These are phyloP conservation scores for Perognathus longimembris DNA, from an alignment of 2,113 vertebrate genomes.

Conservation along the genomic window DNA sequence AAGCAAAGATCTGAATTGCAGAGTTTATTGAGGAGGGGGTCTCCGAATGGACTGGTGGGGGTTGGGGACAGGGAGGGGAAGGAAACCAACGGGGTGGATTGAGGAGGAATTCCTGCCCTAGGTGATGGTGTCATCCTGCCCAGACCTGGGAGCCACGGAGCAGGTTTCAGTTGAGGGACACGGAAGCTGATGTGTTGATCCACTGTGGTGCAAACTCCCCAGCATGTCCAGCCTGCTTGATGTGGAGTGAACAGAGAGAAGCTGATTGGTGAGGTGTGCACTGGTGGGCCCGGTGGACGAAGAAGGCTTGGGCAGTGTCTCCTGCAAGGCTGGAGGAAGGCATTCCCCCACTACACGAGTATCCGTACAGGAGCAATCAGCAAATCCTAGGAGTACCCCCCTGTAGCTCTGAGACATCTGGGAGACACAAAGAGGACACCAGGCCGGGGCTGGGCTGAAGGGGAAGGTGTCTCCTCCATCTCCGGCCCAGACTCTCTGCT, in stretches of 20 bases:
- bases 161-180: not conserved
- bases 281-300: not conserved
- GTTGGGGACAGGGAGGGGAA: not conserved
- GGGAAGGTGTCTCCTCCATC: conserved; percentile 4
- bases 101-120: not conserved
- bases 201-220: not conserved
- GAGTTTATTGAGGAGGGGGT: not conserved
- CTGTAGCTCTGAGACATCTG: not conserved
- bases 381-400: not conserved
- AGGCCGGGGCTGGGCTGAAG: not conserved
- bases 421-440: not conserved
- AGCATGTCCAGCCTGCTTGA: not conserved
- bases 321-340: not conserved
- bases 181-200: not conserved
- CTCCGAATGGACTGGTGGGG: no score
- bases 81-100: no score
- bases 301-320: not conserved
- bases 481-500: conserved; percentile 33
- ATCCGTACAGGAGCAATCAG: not conserved
- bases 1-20: not conserved
- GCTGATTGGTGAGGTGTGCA: not conserved
- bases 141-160: not conserved
- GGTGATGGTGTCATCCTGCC: not conserved
- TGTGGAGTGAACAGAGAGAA: not conserved
- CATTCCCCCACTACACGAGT: no score